Conservation (phyloP, 2,888 invertebrate genomes). For the Lithophane semibrunnea region DNA sequence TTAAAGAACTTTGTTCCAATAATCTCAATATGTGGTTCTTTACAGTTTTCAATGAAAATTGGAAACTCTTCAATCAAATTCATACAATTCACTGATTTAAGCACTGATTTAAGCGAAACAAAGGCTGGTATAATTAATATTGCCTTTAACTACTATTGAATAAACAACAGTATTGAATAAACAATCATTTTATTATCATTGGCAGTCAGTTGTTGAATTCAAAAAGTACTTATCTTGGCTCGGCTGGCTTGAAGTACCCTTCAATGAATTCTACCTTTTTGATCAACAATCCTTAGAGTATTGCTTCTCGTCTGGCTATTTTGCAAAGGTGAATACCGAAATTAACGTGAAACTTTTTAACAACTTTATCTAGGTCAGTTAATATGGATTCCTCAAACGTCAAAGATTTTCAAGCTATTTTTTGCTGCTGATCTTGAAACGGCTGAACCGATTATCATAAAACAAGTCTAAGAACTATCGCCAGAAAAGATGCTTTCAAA, state of each 20-base stretch:
- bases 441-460: no score
- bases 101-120: constrained; percentile 26
- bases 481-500: no score
- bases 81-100: constrained; percentile 31
- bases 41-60: constrained; percentile 22
- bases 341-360: constrained; percentile 2
- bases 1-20: background rate
- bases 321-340: constrained; percentile 9
- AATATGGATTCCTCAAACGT: background rate
- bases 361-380: background rate
- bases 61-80: constrained; percentile 41
- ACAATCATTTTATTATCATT: constrained; percentile 9
- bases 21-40: constrained; percentile 18
- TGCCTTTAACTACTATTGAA: constrained; percentile 19
- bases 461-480: no score
- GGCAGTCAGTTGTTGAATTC: background rate
- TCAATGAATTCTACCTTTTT: constrained; percentile 14
- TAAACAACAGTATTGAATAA: background rate
- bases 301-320: constrained; percentile 9
- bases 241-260: background rate
- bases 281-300: background rate
- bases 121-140: constrained; percentile 19
- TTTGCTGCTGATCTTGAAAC: no score
- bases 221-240: constrained; percentile 3
- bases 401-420: background rate